phyloP scores from a whole-genome alignment of 2,888 invertebrate genomes.

The Phytoseiulus persimilis region DNA sequence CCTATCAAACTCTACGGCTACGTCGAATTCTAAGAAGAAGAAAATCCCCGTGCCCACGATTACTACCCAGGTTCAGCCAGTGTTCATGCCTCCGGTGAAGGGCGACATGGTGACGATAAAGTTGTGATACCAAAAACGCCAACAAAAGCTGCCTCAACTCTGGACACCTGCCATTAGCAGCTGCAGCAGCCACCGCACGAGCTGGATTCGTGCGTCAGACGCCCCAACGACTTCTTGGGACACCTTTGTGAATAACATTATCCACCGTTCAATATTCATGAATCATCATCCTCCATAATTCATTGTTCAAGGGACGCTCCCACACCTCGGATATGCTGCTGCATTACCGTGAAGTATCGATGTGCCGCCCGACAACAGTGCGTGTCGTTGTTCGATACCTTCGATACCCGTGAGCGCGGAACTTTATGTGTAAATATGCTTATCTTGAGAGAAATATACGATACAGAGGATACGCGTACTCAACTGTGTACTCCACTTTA shows the following conservation, averaged over 20 bases:
- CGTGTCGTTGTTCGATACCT: not conserved
- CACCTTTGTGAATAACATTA: not conserved
- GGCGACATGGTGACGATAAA: slow-evolving; percentile 8
- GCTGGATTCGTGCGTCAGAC: not conserved
- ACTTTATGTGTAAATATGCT: not conserved
- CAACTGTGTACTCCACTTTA: too few relatives aligned
- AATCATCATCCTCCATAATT: not conserved
- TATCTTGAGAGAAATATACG: not conserved
- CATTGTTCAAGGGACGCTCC: not conserved
- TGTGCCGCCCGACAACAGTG: not conserved
- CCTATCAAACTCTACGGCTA: not conserved
- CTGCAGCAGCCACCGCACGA: not conserved
- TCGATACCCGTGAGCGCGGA: not conserved
- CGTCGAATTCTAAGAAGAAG: not conserved
- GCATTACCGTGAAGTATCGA: not conserved
- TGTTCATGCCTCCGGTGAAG: slow-evolving; percentile 26
- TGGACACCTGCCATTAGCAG: not conserved
- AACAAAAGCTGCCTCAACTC: not conserved
- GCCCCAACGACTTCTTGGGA: not conserved
- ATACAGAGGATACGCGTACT: not conserved
- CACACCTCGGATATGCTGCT: not conserved
- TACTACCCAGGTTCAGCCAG: slow-evolving; percentile 10
- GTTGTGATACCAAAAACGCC: not conserved
- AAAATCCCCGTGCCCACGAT: not conserved
- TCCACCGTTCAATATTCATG: not conserved